Base-by-base conservation (phyloP, 2,888 invertebrate genomes). In the Sclerodermus sp. region DNA sequence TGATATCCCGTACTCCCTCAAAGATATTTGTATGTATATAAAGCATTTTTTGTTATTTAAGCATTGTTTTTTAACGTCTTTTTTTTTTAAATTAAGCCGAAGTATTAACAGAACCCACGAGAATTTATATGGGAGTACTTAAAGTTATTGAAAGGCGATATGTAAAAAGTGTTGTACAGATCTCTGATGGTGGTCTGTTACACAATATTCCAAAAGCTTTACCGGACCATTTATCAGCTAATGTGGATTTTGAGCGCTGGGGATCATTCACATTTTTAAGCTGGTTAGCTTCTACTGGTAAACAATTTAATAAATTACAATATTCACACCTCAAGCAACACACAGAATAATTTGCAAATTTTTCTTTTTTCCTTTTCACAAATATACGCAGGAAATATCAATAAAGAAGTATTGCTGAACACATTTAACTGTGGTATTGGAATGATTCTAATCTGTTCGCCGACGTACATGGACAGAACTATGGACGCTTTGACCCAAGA, bases 371-470 rank as follows among this genome's bases (percentile, higher is more conserved):
- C 17, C 14, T 29, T 37, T n/a, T n/a, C n/a, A n/a, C n/a, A n/a
- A n/a, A n/a, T n/a, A n/a, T n/a, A n/a, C n/a, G n/a, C 62, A 87
- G 93, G 93, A 13, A 83, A 85, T 42, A 85, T 97, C 1, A 85
- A 84, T 1, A 86, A 89, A 67, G 78, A 81, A 49, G 93, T 96
- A 74, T 87, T 99, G 88, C 81, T 93, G 12, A 83, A 89, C 41
- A 94, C 95, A 0, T 95, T 97, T 78, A 99, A 99, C 80, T 97
- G 96, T 79, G 98, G 98, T 0, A 83, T 98, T 37, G 98, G 98
- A 0, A 89, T 91, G 79, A 83, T 93, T 16, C 77, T 94, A 41
- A 83, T 98, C 32, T 88, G 90, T 8, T 84, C 84, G 12, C 81
- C 84, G 2, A 74, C 81, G 12, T 73, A 87, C 30, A 83, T 83